Evolutionary conservation across 2,113 vertebrate genomes (phyloP), one percentile per base, ranked within the genome.

Genomic region (Alouatta palliata): DNA sequence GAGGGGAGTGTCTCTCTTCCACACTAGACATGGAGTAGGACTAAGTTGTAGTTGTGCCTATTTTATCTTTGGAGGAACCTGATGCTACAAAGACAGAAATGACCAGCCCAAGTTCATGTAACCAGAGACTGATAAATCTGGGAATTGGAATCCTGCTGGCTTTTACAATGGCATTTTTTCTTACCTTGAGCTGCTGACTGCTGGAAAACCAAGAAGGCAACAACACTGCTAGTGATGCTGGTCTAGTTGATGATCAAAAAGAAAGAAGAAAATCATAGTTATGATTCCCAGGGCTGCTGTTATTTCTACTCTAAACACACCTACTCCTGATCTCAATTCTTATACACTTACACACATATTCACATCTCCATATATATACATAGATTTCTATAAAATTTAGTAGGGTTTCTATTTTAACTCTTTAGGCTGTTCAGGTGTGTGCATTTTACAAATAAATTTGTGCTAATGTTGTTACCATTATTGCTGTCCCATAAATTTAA

Each of bases 371-470:
- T 58, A 45, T 2, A 73, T 17, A 79, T 49, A 35, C 43, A 35
- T 47, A 49, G 73, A 49, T 79, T 96, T 94, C 95, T 95, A 80
- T 96, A 93, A 96, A 95, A 87, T 96, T 89, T 83, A 92, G 92
- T 73, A 92, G 86, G 68, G 61, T 35, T 96, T 97, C 97, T 96
- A 61, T 83, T 94, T 96, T 52, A 84, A 82, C 87, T 97, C 88
- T 96, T 94, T 71, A 85, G 75, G 71, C 84, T 97, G 54, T 93
- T 98, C 94, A 87, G 91, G 23, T 95, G 64, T 79, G 61, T 68
- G 40, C 56, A 89, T 89, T 97, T 97, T 96, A 87, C 95, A 97
- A 91, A 96, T 97, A 97, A 96, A 86, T 79, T 77, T 0, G 40
- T 11, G 27, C 61, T 97, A 87, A 93, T 94, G 56, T 56, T 95